Evolutionary conservation across 2,888 invertebrate genomes (phyloP), one percentile per base, ranked within the genome.

Genomic region (Watsonalla binaria): DNA sequence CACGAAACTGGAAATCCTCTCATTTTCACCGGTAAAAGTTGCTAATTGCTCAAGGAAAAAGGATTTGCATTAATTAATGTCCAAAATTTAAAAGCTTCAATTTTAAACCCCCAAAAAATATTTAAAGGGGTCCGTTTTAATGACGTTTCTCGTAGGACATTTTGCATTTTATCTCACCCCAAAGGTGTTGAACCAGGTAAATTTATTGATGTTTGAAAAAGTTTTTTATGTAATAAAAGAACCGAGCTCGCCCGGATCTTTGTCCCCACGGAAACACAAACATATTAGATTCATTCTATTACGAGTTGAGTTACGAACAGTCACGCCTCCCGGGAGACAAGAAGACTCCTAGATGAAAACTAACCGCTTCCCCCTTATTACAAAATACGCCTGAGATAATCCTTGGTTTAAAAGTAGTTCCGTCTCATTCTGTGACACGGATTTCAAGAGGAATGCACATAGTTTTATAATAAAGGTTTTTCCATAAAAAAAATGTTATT

Each of bases 31-130:
- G 37, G 9, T 9, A 47, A 58, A 62, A 56, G 57, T 58, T 47
- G 62, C 66, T 70, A 72, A 73, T 69, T 71, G 57, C 59, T 55
- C 60, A 54, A 62, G 56, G 62, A 66, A 70, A 71, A 70, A 65
- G 54, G 63, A 56, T 63, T 65, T 58, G 61, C 63, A 64, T 70
- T 61, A 71, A 68, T 74, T 66, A 60, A 62, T 51, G 54, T 58
- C 53, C 59, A 55, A 62, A 60, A 64, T 63, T 65, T 11, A 57
- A 59, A 59, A 60, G 60, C 59, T 55, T 61, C 63, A 66, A 64
- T 59, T 63, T 61, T 59, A 54, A 59, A 61, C 42, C 11, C 39
- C 42, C 5, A 42, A 11, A 11, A 42, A 11, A 11, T 11, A 11
- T 11, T 42, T 42, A 11, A 42, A 42, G 11, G 42, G 42, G 2